Percentiles rank a stretch among this genome's conserved stretches.
Conservation (phyloP, 2,888 invertebrate species). For the Dasysyrphus albostriatus region DNA sequence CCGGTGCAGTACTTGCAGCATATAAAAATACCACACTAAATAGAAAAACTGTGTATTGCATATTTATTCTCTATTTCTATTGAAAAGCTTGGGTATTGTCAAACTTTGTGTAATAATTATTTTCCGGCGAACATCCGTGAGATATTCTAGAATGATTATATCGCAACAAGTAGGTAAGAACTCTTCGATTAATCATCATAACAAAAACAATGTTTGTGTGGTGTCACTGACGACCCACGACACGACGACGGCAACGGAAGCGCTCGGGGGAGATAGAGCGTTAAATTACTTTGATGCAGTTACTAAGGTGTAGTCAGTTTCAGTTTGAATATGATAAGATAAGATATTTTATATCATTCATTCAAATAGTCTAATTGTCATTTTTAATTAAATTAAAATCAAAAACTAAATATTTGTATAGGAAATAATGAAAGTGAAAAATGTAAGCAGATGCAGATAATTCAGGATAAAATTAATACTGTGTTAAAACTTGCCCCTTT, state of each 20-base stretch:
- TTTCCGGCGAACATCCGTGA: conserved; percentile 65
- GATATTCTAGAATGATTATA: conserved; percentile 63
- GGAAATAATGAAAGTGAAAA: conserved; percentile 4
- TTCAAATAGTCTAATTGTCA: conserved; percentile 14
- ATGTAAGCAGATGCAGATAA: conserved; percentile 19
- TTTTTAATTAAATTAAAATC: conserved; percentile 2
- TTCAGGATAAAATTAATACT: background rate
- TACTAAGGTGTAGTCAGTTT: conserved; percentile 14
- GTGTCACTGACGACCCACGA: conserved; percentile 5
- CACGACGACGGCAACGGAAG: background rate
- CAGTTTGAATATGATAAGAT: conserved; percentile 25
- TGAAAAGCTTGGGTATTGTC: conserved; percentile 50
- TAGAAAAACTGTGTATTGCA: conserved; percentile 2
- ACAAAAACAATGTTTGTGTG: conserved; percentile 10
- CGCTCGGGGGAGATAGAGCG: conserved; percentile 14
- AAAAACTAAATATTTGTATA: conserved; percentile 5
- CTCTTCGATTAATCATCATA: conserved; percentile 60
- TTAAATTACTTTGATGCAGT: conserved; percentile 26
- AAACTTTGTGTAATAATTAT: conserved; percentile 47
- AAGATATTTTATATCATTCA: conserved; percentile 31
- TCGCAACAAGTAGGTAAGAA: conserved; percentile 39
- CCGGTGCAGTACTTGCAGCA: conserved; percentile 33
- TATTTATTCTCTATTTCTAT: conserved; percentile 11
- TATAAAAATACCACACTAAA: conserved; percentile 58
- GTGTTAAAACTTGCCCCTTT: background rate